Evolutionary conservation across 1,140 invertebrate genomes (phyloP).

Genomic region (Zaprionus tsacasi): DNA sequence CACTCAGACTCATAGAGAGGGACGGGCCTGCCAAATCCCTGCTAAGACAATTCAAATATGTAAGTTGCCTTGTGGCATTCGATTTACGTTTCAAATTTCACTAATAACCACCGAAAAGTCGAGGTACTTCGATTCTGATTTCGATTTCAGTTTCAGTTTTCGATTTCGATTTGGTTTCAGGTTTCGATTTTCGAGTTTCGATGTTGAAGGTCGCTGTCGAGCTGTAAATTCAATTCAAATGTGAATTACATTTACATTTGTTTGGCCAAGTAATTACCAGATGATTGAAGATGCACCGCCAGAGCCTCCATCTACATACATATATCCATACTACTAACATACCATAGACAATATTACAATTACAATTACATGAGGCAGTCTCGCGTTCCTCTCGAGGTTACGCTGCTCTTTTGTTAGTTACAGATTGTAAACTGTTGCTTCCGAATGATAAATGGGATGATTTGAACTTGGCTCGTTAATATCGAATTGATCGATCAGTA

Average conservation of each 20-base stretch:
- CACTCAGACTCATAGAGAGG: conserved; percentile 17
- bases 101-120: conserved; percentile 52
- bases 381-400: not conserved
- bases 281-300: conserved; percentile 30
- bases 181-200: conserved; percentile 40
- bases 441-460: conserved; percentile 26
- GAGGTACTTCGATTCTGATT: conserved; percentile 23
- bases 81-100: conserved; percentile 67
- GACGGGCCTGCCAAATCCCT: conserved; percentile 56
- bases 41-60: conserved; percentile 68
- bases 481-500: not conserved
- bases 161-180: conserved; percentile 32
- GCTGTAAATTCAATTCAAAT: conserved; percentile 52
- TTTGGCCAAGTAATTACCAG: conserved; percentile 56
- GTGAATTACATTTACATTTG: conserved; percentile 75
- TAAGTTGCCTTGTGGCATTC: conserved; percentile 56
- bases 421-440: conserved; percentile 18
- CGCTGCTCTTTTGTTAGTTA: conserved; percentile 4
- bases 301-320: not conserved
- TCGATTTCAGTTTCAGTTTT: conserved; percentile 8
- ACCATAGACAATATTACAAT: not conserved
- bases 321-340: not conserved
- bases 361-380: conserved; percentile 20
- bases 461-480: not conserved
- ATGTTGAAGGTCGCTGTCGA: conserved; percentile 48